A percentile compares a stretch with the other conserved stretches of the same genome.
Evolutionary conservation across 1,140 invertebrate species (phyloP).

Genomic region (Ostrea edulis): DNA sequence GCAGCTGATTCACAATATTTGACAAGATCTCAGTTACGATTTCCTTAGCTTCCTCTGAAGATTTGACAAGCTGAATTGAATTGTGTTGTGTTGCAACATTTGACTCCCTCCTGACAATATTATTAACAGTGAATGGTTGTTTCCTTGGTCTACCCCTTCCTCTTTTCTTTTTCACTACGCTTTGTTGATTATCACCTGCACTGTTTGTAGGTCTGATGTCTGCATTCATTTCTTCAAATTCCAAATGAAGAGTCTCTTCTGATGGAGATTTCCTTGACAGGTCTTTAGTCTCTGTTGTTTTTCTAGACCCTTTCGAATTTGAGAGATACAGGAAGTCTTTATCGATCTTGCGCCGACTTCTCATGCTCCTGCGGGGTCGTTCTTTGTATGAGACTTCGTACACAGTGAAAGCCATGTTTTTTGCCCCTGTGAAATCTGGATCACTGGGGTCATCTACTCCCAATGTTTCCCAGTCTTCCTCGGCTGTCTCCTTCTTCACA

Average conservation of each 20-base stretch:
- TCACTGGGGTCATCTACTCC: background rate
- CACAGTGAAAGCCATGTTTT: background rate
- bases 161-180: background rate
- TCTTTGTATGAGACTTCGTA: background rate
- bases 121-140: background rate
- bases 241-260: background rate
- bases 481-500: background rate
- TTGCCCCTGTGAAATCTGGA: background rate
- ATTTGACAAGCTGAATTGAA: background rate
- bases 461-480: background rate
- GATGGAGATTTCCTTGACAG: background rate
- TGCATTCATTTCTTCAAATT: background rate
- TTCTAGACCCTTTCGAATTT: background rate
- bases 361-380: conserved; percentile 8
- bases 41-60: background rate
- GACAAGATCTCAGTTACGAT: background rate
- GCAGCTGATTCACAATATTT: background rate
- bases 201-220: background rate
- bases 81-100: background rate
- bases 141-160: background rate
- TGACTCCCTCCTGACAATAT: background rate
- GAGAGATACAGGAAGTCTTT: conserved; percentile 30
- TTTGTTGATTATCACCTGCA: background rate
- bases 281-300: background rate
- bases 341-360: background rate